Evolutionary conservation across 2,797 vertebrate genomes (phyloP), one percentile per base, ranked within the genome.

Genomic region (Acomys russatus): DNA sequence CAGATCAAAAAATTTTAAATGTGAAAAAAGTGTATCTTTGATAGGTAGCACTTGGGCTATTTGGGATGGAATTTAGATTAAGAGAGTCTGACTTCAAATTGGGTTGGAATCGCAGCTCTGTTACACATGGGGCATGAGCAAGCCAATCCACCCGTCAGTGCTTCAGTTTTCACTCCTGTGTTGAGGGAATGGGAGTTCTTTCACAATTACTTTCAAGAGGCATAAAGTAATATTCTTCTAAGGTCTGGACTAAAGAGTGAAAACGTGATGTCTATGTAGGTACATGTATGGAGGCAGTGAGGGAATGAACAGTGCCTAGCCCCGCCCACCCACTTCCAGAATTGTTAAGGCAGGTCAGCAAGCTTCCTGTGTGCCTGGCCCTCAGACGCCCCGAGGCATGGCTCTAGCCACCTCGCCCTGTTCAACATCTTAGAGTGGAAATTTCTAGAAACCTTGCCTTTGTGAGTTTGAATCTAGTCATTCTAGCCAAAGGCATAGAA

Each of bases 71-170:
- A 56, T 11, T 79, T 71, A 44, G 49, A 64, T 66, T 84, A 91
- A 96, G 44, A 96, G 44, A 83, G 54, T 78, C 30, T 70, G 63
- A 11, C 64, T 94, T 95, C 94, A 95, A 95, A 77, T 85, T 49
- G 38, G 12, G 28, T 63, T 86, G 88, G 70, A 95, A 68, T 79
- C 18, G 38, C n/a, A 30, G 3, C 6, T 94, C 14, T 87, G 54
- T 33, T 35, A 10, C 30, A 61, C 64, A 85, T 79, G 22, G 35
- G 6, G 79, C 49, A 30, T 18, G 9, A 93, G 73, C 9, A 82
- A 82, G 15, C 49, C 51, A 20, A 66, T 90, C 51, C 28, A 73
- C 82, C 1, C 93, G 14, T 44, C 23, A n/a, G 1, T 15, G 22
- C 28, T 56, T 91, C 49, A 44, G 25, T 88, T 74, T 76, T 95